Base-by-base conservation (phyloP, 2,113 vertebrate species). In the Scomber scombrus region DNA sequence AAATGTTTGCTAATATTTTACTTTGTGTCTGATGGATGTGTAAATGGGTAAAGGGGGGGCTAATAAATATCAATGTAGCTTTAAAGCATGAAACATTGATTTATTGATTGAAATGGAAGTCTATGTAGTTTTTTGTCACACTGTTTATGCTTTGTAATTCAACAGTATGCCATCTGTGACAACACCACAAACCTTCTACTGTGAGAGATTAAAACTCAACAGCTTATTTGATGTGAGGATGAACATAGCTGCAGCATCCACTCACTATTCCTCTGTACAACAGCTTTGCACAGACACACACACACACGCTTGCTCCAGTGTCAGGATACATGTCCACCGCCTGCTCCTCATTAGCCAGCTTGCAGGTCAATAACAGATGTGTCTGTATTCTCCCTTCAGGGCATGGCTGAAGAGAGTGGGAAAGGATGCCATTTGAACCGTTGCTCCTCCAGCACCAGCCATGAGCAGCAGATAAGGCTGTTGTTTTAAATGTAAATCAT, bases 351-450 rank as follows among this genome's bases (percentile, higher is more conserved):
- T 86, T 88, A 89, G 75, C 55, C 73, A 74, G 72, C 47, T 74
- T 77, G 57, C 65, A 84, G 85, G 92, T 91, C 79, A 86, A 75
- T 78, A 90, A 70, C 79, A 82, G 31, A 80, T 81, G 70, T 75
- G 83, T 50, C 52, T 80, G 45, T 68, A n/a, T 71, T 76, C 45
- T 75, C 29, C 65, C 88, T 82, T 58, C 78, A 54, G 85, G 89
- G 43, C 14, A 82, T 68, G 84, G 67, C 73, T 81, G 75, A 31
- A 31, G 40, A 80, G 31, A 31, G 11, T 29, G 49, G 57, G 43
- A 26, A 56, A 56, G 14, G 58, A 67, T 81, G 66, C 66, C 62
- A 80, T 75, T 85, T 65, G 23, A 83, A 69, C 47, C 5, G 5
- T 23, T 49, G 21, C 52, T 85, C 49, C 61, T 61, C 64, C 74